Evolutionary conservation across 1,140 invertebrate genomes (phyloP), one percentile per base, ranked within the genome.

Genomic region (Dinoponera quadriceps): DNA sequence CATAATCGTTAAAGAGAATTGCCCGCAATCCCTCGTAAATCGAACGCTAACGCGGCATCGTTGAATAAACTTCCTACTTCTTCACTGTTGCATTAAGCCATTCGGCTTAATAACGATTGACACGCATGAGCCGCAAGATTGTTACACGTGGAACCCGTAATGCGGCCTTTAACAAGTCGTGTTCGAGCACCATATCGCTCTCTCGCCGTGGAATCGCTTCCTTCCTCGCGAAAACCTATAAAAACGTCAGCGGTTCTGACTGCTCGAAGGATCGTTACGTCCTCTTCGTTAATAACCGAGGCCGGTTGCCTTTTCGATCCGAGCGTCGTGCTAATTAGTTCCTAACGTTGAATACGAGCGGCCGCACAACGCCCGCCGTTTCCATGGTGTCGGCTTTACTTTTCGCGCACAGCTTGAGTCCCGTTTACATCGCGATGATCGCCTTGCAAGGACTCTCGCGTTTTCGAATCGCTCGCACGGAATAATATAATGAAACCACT

Each of bases 251-350:
- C 84, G 85, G 80, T 82, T 59, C 84, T 33, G 65, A 75, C 74
- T 57, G 80, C 85, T 85, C 85, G 85, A 89, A 91, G 84, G 85
- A 91, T 90, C 89, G 85, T 89, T 88, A 90, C 80, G 84, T 86
- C 71, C 84, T 88, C 74, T 73, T 86, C 59, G 84, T 86, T 86
- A 86, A 86, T 86, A 86, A 86, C 73, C 84, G 71, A 60, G 62
- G 69, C 84, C 51, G 73, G 66, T 55, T 83, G 74, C 84, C 84
- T 84, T 85, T 90, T 86, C 83, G 87, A 90, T 90, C 80, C 51
- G 65, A 13, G 74, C 68, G 86, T 88, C 86, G 77, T 75, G 62
- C 84, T 88, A 90, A 91, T 91, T 91, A 91, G 89, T 89, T 90
- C 89, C 85, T 88, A 87, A 89, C 88, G 75, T 48, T 88, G 77